A percentile compares a stretch with the other conserved stretches of the same genome.
phyloP scores from a whole-genome alignment of 2,113 vertebrate species.

The Megalops atlanticus region DNA sequence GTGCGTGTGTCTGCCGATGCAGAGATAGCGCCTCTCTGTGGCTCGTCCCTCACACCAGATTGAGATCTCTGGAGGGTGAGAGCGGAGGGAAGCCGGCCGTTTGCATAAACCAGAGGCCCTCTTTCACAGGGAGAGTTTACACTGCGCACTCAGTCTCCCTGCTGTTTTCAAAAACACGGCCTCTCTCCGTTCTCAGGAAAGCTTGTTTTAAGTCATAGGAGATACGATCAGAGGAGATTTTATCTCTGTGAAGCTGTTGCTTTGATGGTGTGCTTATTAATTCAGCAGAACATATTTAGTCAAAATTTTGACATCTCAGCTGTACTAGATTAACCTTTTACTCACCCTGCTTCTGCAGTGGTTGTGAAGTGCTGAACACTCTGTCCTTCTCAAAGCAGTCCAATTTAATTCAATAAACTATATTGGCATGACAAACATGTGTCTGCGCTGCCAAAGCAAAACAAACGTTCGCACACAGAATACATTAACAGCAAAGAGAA shows the following conservation, averaged over 20 bases:
- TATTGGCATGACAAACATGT: neutral
- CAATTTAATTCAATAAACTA: neutral
- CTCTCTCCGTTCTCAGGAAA: neutral
- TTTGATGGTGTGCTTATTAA: neutral
- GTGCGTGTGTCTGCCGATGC: neutral
- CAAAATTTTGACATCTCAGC: neutral
- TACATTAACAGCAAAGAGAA: slow-evolving; percentile 11
- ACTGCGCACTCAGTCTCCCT: neutral
- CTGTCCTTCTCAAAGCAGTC: neutral
- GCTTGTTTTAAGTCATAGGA: neutral
- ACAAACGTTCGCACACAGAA: neutral
- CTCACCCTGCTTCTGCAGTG: neutral
- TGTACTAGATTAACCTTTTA: neutral
- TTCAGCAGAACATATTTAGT: neutral
- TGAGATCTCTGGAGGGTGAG: neutral
- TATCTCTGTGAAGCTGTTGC: neutral
- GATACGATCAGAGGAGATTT: too few relatives aligned
- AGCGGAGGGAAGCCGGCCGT: neutral
- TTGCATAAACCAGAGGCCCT: neutral
- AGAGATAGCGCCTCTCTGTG: neutral
- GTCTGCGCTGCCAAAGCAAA: neutral
- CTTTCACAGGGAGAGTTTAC: neutral
- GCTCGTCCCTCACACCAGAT: neutral
- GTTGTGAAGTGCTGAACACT: neutral
- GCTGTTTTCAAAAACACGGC: neutral